phyloP scores from a whole-genome alignment of 2,797 vertebrate genomes.

The Macroramphosus scolopax region DNA sequence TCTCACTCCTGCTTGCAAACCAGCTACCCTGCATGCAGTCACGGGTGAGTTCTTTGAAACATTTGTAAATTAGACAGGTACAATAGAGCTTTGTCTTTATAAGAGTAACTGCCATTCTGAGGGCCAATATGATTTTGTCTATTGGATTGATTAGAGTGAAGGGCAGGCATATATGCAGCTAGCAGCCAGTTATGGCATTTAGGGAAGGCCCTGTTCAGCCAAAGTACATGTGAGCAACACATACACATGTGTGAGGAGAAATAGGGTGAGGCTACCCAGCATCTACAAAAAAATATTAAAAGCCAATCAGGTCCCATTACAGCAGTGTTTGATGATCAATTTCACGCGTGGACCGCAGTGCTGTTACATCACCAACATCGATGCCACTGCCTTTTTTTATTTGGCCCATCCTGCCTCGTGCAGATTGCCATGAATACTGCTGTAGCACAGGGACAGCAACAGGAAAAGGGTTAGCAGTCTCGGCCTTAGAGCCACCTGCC shows the following conservation, averaged over 20 bases:
- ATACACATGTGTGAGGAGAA: conserved; percentile 11
- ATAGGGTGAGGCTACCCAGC: conserved; percentile 12
- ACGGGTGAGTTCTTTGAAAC: conserved; percentile 19
- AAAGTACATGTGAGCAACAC: conserved; percentile 32
- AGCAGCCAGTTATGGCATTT: conserved; percentile 42
- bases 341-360: conserved; percentile 50
- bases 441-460: conserved; percentile 33
- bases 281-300: conserved; percentile 39
- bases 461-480: conserved; percentile 35
- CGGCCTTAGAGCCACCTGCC: conserved; percentile 62
- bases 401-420: conserved; percentile 14
- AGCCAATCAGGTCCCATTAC: conserved; percentile 52
- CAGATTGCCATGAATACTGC: conserved; percentile 9
- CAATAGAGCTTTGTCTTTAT: conserved; percentile 1
- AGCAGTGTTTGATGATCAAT: conserved; percentile 55
- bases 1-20: conserved; percentile 21
- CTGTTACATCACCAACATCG: conserved; percentile 57
- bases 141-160: conserved; percentile 24
- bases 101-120: conserved; percentile 3
- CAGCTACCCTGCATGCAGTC: conserved; percentile 18
- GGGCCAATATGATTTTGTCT: conserved; percentile 5
- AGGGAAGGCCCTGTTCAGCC: conserved; percentile 33
- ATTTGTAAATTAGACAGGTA: conserved; percentile 36
- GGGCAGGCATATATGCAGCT: conserved; percentile 45
- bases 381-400: conserved; percentile 34